Evolutionary conservation across 2,113 vertebrate genomes (phyloP).

Genomic region (Zapornia atra): DNA sequence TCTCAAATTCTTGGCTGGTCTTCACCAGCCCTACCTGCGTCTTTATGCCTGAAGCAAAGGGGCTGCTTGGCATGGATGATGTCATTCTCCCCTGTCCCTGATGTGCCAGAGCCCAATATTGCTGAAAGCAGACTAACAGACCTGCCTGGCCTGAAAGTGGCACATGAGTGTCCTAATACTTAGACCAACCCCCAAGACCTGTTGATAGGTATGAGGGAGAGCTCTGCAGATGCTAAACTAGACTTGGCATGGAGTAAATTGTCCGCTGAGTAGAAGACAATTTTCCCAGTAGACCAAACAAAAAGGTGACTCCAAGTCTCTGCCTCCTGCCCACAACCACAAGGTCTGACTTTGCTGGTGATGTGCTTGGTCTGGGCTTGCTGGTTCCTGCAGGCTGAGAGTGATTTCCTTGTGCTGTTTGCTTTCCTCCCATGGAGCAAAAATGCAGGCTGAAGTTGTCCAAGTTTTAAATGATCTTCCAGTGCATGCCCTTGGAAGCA

Average conservation of each 20-base stretch:
- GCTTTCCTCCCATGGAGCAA: not conserved
- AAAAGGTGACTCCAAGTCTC: not conserved
- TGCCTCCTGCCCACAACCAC: not conserved
- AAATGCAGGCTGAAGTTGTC: not conserved
- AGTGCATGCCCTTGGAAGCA: not conserved
- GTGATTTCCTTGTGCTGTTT: not conserved
- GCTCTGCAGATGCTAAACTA: not conserved
- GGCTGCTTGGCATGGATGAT: not conserved
- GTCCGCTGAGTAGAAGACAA: not conserved
- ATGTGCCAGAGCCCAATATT: fast-evolving
- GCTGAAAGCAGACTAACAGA: not conserved
- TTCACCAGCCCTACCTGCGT: not conserved
- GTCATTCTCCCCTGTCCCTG: not conserved
- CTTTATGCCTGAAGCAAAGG: not conserved
- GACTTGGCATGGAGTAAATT: not conserved
- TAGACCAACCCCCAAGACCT: not conserved
- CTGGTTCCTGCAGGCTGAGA: not conserved
- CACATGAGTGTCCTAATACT: fast-evolving
- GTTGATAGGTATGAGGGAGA: not conserved
- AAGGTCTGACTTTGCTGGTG: not conserved
- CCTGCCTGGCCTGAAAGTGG: not conserved
- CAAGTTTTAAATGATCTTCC: not conserved
- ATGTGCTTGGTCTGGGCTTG: not conserved
- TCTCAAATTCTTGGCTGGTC: not conserved
- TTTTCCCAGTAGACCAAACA: not conserved